Evolutionary conservation across 2,797 vertebrate species (phyloP).

Genomic region (Hydrocynus forskahlii): DNA sequence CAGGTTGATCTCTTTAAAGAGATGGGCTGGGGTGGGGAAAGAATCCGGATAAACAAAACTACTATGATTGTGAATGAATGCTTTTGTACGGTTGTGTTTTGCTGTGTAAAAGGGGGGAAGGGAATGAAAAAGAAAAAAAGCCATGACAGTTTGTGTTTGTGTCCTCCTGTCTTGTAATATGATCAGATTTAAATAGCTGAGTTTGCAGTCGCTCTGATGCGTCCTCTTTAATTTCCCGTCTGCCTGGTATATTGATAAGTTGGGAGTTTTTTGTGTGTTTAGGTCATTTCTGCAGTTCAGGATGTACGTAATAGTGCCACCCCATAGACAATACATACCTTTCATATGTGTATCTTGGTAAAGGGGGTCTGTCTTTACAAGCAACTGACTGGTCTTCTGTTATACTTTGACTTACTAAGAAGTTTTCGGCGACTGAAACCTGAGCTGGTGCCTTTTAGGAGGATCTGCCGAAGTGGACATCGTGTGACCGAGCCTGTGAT

Average conservation of each 20-base stretch:
- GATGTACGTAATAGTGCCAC: not conserved
- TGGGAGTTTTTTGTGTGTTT: not conserved
- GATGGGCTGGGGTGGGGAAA: not conserved
- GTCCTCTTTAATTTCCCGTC: not conserved
- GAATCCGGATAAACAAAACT: constrained; percentile 37
- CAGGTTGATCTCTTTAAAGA: constrained; percentile 62
- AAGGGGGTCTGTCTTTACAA: constrained; percentile 18
- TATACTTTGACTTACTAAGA: constrained; percentile 17
- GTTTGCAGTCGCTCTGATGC: not conserved
- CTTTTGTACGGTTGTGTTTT: constrained; percentile 50
- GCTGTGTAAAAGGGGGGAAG: constrained; percentile 34
- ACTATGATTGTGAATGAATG: constrained; percentile 57
- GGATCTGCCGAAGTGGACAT: not conserved
- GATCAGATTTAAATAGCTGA: constrained; percentile 1
- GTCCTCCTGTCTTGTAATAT: constrained; percentile 4
- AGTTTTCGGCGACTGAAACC: constrained; percentile 58
- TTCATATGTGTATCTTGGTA: constrained; percentile 48
- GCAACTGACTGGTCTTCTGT: constrained; percentile 29
- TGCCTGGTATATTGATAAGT: not conserved
- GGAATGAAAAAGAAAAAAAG: not conserved
- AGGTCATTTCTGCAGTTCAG: not conserved
- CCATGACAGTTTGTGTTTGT: not conserved
- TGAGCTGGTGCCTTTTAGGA: constrained; percentile 65
- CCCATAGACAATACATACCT: not conserved
- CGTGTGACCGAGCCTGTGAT: not conserved